A percentile compares a stretch with the other conserved stretches of the same genome.
Conservation (phyloP, 2,797 vertebrate genomes). For the Micromesistius poutassou region DNA sequence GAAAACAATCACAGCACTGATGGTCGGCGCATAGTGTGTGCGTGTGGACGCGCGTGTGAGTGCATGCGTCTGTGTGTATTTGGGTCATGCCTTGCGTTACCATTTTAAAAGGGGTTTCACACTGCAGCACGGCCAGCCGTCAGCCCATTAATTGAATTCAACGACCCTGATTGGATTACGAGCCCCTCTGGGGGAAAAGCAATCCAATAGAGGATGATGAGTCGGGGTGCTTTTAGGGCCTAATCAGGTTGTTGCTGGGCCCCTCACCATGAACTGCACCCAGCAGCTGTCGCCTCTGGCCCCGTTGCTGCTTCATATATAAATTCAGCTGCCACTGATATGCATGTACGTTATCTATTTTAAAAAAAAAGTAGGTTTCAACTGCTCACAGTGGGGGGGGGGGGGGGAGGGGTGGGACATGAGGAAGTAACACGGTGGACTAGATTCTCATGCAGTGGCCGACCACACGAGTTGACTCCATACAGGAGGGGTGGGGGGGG, state of each 20-base stretch:
- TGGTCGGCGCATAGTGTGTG: neutral
- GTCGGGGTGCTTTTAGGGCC: constrained; percentile 37
- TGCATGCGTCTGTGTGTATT: constrained; percentile 16
- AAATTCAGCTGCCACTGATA: neutral
- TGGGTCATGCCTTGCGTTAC: constrained; percentile 9
- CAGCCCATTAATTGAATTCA: constrained; percentile 27
- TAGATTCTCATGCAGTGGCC: constrained; percentile 45
- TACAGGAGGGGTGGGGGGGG: no score
- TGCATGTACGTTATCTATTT: constrained; percentile 5
- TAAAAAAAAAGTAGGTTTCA: no score
- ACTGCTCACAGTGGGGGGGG: constrained; percentile 22
- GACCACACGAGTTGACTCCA: constrained; percentile 20
- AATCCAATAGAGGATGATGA: constrained; percentile 42
- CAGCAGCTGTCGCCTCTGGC: constrained; percentile 41
- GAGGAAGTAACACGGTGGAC: constrained; percentile 52
- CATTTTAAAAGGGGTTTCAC: constrained; percentile 6
- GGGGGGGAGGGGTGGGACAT: constrained; percentile 52
- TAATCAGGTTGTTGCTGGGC: constrained; percentile 37
- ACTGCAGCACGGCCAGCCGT: constrained; percentile 14
- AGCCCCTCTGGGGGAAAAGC: constrained; percentile 17
- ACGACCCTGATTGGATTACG: constrained; percentile 42
- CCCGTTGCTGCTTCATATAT: constrained; percentile 17
- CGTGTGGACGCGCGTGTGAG: neutral
- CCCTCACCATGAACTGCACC: constrained; percentile 16
- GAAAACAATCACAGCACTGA: constrained; percentile 4